Evolutionary conservation across 2,888 invertebrate genomes (phyloP).

Genomic region (Temnothorax unifasciatus): DNA sequence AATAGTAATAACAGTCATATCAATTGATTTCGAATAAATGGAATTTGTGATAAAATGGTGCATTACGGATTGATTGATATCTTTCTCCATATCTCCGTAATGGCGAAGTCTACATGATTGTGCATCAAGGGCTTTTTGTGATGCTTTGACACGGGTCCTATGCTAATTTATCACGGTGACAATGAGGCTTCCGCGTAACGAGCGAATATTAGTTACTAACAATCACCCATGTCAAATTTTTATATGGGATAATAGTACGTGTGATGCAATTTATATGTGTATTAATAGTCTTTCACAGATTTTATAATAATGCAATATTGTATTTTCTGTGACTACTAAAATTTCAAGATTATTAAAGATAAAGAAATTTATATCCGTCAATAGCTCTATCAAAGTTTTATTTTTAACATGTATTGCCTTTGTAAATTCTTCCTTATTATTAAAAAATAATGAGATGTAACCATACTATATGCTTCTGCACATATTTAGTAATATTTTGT

Average conservation of each 20-base stretch:
- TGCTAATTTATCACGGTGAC: constrained; percentile 79
- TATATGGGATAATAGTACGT: constrained; percentile 59
- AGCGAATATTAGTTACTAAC: constrained; percentile 77
- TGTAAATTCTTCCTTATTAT: not conserved
- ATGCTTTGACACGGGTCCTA: constrained; percentile 75
- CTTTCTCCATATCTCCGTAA: constrained; percentile 55
- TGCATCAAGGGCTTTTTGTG: constrained; percentile 74
- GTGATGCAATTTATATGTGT: constrained; percentile 48
- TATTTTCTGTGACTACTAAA: constrained; percentile 4
- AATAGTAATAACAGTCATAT: constrained; percentile 27
- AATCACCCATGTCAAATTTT: constrained; percentile 72
- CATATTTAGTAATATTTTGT: not conserved
- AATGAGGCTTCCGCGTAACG: constrained; percentile 75
- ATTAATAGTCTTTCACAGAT: constrained; percentile 31
- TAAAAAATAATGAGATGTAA: not conserved
- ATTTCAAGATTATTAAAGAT: constrained; percentile 24
- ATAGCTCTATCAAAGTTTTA: not conserved
- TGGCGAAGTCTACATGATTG: constrained; percentile 71
- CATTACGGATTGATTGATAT: constrained; percentile 53
- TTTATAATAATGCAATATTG: not conserved
- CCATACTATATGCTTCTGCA: not conserved
- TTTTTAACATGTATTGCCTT: not conserved
- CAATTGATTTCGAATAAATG: constrained; percentile 51
- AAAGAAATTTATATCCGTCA: not conserved
- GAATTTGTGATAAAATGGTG: constrained; percentile 49